Percentiles rank a stretch among this genome's conserved stretches.
phyloP scores from a whole-genome alignment of 2,797 vertebrate genomes.

The Austrolebias charrua region DNA sequence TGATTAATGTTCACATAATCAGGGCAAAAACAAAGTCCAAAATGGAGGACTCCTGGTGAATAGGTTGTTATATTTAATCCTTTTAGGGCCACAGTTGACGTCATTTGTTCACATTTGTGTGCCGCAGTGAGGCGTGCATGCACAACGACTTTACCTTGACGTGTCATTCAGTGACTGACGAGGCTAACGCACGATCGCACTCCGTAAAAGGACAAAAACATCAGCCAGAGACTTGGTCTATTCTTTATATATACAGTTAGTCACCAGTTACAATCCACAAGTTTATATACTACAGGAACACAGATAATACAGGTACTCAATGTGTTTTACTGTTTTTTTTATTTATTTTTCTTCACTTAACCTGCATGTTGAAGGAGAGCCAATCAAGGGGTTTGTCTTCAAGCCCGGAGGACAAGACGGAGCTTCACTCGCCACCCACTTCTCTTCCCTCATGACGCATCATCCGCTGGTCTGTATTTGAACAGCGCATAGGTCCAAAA shows the following conservation, averaged over 20 bases:
- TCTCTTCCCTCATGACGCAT: no score
- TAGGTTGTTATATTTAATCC: no score
- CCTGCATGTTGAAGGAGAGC: conserved; percentile 69
- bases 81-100: no score
- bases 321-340: conserved; percentile 46
- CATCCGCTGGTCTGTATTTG: conserved; percentile 24
- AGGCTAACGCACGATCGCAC: neutral
- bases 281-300: conserved; percentile 82
- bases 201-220: conserved; percentile 38
- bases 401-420: conserved; percentile 20
- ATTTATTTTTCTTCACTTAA: conserved; percentile 55
- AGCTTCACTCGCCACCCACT: conserved; percentile 6
- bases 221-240: conserved; percentile 68
- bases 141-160: no score
- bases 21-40: no score
- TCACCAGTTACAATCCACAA: conserved; percentile 83
- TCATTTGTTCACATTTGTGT: no score
- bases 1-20: no score
- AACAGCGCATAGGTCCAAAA: conserved; percentile 23
- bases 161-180: neutral
- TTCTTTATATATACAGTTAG: conserved; percentile 83
- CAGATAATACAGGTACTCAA: conserved; percentile 85
- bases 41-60: no score
- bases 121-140: no score
- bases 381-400: conserved; percentile 73